These are phyloP conservation scores for Neodiprion virginianus DNA, from an alignment of 1,140 invertebrate species.

Conservation along the genomic window DNA sequence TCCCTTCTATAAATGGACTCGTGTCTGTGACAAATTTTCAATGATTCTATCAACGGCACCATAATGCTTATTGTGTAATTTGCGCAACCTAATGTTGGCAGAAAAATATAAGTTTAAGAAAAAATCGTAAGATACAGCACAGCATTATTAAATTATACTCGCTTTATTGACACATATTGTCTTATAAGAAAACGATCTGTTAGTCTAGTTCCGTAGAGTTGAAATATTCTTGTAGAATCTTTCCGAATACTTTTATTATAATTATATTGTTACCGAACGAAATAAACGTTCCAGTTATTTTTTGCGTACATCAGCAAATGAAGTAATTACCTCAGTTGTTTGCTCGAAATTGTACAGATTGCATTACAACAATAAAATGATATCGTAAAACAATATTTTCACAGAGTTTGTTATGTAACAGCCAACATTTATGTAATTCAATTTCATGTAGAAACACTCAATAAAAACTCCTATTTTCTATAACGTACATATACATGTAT, in stretches of 20 bases:
- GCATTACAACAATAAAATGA: not conserved
- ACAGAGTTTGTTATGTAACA: not conserved
- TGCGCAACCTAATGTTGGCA: not conserved
- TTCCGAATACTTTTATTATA: not conserved
- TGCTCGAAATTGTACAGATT: not conserved
- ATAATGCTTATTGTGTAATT: not conserved
- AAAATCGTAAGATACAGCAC: no score
- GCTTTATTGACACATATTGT: no score
- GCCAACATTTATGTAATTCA: not conserved
- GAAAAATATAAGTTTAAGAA: no score
- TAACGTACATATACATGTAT: constrained; percentile 50
- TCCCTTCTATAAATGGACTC: not conserved
- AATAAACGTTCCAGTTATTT: not conserved
- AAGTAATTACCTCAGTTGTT: not conserved
- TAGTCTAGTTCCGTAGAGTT: no score
- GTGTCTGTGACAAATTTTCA: not conserved
- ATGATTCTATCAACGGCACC: no score
- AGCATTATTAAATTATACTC: no score
- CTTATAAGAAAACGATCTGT: no score
- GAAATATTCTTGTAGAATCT: no score
- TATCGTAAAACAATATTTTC: not conserved
- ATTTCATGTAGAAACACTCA: not conserved
- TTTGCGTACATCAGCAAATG: not conserved
- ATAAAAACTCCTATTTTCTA: constrained; percentile 46
- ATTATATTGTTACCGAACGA: not conserved